Base-by-base conservation (phyloP, 2,797 vertebrate species). In the Pseudopleuronectes americanus region DNA sequence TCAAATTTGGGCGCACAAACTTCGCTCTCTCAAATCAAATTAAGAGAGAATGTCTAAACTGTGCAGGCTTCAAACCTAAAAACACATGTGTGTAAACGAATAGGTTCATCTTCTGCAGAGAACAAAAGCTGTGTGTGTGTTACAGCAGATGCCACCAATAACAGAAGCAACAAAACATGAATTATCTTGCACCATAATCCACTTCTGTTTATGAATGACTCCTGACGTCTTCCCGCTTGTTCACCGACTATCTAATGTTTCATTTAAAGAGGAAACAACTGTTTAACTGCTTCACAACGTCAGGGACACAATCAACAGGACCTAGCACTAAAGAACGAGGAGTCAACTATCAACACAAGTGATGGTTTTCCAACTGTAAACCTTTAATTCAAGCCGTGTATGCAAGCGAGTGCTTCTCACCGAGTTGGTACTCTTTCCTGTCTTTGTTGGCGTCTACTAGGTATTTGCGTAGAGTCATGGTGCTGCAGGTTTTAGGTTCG, bases 401-500 rank as follows among this genome's bases (percentile, higher is more conserved):
- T 12, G 0, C 4, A 12, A 8, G n/a, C 2, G 33, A 45, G 0
- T 2, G 3, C 28, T 41, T 67, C 92, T 93, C 92, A 99, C 98
- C 95, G 77, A 98, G 89, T 16, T 95, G 94, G 85, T 96, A 94
- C 79, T 96, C 95, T 89, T 95, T 97, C 73, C 92, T 92, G 70
- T 97, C 97, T 74, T 98, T 96, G 91, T 97, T 95, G 84, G 96
- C 94, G 76, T 98, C 96, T 80, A 97, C 66, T 59, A 99, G 91
- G 80, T 96, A 97, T 84, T 91, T 98, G 92, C 97, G 97, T 83
- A 99, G 95, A 0, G 95, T 96, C 23, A 95, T 96, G 82, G 96
- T 98, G 84, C 98, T 99, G 90, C 97, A 99, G 79, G 97, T 98
- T 92, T 99, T 99, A 68, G 98, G 98, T 86, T 99, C 98, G 0